Percentiles rank a stretch among this genome's conserved stretches.
phyloP scores from a whole-genome alignment of 2,797 vertebrate species.

The Nyctibius grandis region DNA sequence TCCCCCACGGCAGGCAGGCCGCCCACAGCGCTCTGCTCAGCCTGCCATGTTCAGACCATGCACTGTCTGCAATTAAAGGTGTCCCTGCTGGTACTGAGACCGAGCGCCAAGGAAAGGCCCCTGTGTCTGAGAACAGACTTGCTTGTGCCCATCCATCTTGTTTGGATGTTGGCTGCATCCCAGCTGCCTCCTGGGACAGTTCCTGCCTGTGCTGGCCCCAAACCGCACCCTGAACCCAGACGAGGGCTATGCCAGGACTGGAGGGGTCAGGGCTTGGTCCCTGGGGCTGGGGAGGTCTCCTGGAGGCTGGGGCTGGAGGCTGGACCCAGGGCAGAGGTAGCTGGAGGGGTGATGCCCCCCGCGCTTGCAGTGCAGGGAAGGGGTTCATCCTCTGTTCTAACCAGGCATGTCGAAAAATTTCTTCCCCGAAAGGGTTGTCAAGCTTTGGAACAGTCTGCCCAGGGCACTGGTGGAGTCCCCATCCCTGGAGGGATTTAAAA shows the following conservation, averaged over 20 bases:
- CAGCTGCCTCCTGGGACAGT: background rate
- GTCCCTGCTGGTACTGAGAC: background rate
- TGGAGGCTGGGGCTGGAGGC: background rate
- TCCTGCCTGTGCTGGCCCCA: background rate
- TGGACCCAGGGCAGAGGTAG: background rate
- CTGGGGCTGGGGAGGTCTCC: background rate
- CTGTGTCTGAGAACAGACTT: background rate
- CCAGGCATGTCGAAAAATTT: too few relatives aligned
- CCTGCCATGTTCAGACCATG: rapidly evolving
- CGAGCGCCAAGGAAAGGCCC: background rate
- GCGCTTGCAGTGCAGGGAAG: background rate
- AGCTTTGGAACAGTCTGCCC: too few relatives aligned
- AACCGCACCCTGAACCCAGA: background rate
- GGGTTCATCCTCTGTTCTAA: background rate
- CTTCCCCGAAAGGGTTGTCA: too few relatives aligned
- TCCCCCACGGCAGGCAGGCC: background rate
- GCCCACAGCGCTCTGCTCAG: background rate
- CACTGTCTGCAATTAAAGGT: background rate
- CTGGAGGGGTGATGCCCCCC: background rate
- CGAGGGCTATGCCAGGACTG: background rate
- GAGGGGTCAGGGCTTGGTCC: background rate
- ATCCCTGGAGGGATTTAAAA: too few relatives aligned
- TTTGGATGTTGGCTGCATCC: background rate
- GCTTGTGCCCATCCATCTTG: background rate
- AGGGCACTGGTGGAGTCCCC: too few relatives aligned